Conservation (phyloP, 1,140 invertebrate species). For the Pomacea maculata region DNA sequence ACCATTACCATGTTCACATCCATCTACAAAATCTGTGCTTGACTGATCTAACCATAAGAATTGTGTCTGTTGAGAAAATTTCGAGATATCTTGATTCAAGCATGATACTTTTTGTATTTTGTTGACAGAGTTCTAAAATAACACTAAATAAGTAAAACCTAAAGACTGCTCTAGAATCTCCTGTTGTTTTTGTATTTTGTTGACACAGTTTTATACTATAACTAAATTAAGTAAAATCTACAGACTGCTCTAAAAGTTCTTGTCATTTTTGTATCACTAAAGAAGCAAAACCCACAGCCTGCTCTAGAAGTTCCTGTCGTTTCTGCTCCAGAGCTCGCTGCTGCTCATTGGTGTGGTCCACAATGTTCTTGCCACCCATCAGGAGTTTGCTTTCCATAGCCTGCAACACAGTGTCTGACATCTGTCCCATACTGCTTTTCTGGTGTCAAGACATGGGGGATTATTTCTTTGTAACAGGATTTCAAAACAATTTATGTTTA, state of each 20-base stretch:
- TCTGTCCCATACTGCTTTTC: too few species aligned
- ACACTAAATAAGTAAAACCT: too few species aligned
- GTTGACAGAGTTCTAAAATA: too few species aligned
- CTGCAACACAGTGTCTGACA: conserved; percentile 30
- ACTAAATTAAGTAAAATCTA: conserved; percentile 49
- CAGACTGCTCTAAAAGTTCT: conserved; percentile 87
- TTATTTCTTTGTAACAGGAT: background rate
- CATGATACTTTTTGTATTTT: too few species aligned
- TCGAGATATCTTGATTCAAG: too few species aligned
- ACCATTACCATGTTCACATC: too few species aligned
- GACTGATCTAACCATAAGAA: too few species aligned
- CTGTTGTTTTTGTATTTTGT: too few species aligned
- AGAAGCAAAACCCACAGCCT: conserved; percentile 72
- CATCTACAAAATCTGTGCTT: too few species aligned
- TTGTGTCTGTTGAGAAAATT: too few species aligned
- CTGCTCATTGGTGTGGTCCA: conserved; percentile 91
- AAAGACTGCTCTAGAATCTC: too few species aligned
- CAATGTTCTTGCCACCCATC: conserved; percentile 84
- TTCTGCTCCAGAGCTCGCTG: conserved; percentile 84
- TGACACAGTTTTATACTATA: too few species aligned
- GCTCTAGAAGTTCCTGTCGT: conserved; percentile 82
- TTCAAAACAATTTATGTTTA: background rate
- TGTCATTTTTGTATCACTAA: conserved; percentile 70
- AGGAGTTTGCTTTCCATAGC: conserved; percentile 89
- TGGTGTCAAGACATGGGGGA: background rate